Conservation (phyloP, 2,797 vertebrate species). For the Parotocinclus haroldoi region DNA sequence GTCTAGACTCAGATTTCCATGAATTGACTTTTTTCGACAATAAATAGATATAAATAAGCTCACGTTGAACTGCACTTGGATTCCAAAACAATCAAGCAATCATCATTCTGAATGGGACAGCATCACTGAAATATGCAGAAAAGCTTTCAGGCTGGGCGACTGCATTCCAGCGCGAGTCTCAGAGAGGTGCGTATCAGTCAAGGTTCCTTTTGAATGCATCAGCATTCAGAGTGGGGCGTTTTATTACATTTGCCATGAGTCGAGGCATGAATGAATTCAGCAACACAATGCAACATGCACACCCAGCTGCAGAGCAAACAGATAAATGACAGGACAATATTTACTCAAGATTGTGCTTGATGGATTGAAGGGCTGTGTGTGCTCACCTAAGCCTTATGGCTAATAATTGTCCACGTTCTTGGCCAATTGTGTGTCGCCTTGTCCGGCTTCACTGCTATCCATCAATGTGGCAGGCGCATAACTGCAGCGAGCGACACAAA, state of each 20-base stretch:
- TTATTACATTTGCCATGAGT: conserved; percentile 51
- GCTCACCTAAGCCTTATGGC: conserved; percentile 47
- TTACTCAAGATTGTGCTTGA: conserved; percentile 49
- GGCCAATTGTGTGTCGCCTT: conserved; percentile 39
- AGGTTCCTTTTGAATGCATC: conserved; percentile 45
- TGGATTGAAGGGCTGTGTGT: conserved; percentile 45
- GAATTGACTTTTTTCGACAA: too few relatives aligned
- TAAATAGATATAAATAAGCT: too few relatives aligned
- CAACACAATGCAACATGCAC: conserved; percentile 41
- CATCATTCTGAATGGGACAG: too few relatives aligned
- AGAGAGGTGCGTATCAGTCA: conserved; percentile 42
- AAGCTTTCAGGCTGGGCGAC: too few relatives aligned
- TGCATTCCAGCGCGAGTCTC: neutral
- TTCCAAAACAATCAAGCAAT: too few relatives aligned
- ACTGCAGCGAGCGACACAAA: conserved; percentile 46
- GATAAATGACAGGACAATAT: conserved; percentile 51
- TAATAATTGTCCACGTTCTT: conserved; percentile 48
- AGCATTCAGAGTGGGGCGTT: conserved; percentile 40
- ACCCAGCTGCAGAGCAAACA: conserved; percentile 48
- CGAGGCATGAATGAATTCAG: conserved; percentile 49
- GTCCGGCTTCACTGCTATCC: conserved; percentile 47
- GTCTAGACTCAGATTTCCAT: too few relatives aligned
- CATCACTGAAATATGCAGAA: too few relatives aligned
- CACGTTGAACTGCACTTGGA: too few relatives aligned
- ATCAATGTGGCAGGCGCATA: conserved; percentile 59